These are phyloP conservation scores for Scaptomyza tumidula DNA, from an alignment of 2,888 invertebrate genomes.

Conservation along the genomic window DNA sequence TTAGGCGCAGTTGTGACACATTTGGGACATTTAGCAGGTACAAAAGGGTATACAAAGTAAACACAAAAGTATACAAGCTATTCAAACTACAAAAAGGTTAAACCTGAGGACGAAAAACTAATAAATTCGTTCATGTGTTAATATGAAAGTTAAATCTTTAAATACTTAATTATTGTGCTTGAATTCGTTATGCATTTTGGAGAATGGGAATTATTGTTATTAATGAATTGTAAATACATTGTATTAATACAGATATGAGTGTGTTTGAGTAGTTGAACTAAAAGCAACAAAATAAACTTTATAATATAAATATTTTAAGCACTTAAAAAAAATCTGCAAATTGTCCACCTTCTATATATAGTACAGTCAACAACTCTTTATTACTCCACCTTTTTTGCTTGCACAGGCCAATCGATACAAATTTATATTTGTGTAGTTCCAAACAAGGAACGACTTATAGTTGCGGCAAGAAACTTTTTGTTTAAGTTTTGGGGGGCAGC, in stretches of 20 bases:
- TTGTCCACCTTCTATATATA: too few relatives aligned
- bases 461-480: conserved; percentile 35
- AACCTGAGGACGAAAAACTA: neutral
- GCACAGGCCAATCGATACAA: neutral
- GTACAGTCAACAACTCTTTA: neutral
- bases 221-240: too few relatives aligned
- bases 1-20: conserved; percentile 13
- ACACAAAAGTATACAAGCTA: neutral
- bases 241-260: too few relatives aligned
- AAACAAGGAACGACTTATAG: conserved; percentile 32
- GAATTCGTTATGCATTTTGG: too few relatives aligned
- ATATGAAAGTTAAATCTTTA: neutral
- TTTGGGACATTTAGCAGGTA: conserved; percentile 5
- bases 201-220: too few relatives aligned
- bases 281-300: too few relatives aligned
- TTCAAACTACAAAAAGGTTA: neutral
- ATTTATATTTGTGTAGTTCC: neutral
- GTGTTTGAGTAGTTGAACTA: too few relatives aligned
- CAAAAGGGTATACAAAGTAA: neutral
- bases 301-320: too few relatives aligned
- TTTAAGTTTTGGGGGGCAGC: conserved; percentile 25
- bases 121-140: neutral
- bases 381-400: neutral
- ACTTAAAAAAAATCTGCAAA: too few relatives aligned
- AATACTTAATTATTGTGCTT: neutral